Evolutionary conservation across 1,140 invertebrate genomes (phyloP).

Genomic region (Leptoteleia sp.): DNA sequence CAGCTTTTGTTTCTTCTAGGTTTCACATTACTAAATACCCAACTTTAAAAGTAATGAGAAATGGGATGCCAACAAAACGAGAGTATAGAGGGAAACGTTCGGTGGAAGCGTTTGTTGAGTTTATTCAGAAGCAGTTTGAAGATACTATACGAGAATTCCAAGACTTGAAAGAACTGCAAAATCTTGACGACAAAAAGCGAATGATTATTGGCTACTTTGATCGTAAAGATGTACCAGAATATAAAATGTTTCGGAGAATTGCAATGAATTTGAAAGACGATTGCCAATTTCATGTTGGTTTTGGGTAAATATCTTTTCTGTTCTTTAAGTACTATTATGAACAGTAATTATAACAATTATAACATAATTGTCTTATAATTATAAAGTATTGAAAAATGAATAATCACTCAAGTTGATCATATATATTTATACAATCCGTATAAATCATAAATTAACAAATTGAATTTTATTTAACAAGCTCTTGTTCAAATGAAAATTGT

Average conservation of each 20-base stretch:
- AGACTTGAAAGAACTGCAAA: slow-evolving; percentile 87
- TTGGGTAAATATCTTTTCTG: slow-evolving; percentile 86
- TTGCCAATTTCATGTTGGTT: slow-evolving; percentile 95
- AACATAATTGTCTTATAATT: no score
- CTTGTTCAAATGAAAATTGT: slow-evolving; percentile 78
- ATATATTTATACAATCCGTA: no score
- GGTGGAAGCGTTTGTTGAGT: slow-evolving; percentile 92
- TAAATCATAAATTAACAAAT: no score
- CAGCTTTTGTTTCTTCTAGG: slow-evolving; percentile 89
- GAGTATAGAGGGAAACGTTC: slow-evolving; percentile 95
- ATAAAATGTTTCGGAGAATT: slow-evolving; percentile 89
- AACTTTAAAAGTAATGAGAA: slow-evolving; percentile 97
- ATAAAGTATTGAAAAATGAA: background rate
- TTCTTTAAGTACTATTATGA: no score
- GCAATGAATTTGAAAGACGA: slow-evolving; percentile 96
- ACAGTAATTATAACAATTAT: no score
- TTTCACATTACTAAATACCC: slow-evolving; percentile 99
- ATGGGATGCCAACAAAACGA: slow-evolving; percentile 95
- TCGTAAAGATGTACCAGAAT: slow-evolving; percentile 89
- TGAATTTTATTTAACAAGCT: slow-evolving; percentile 76
- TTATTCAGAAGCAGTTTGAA: slow-evolving; percentile 94
- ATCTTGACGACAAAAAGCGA: slow-evolving; percentile 93
- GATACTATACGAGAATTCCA: slow-evolving; percentile 93
- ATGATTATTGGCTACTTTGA: slow-evolving; percentile 97
- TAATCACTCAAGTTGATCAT: no score